These are phyloP conservation scores for Diacarnus erythraeanus DNA, from an alignment of 37 sponge, comb jelly and placozoan genomes.

Conservation along the genomic window DNA sequence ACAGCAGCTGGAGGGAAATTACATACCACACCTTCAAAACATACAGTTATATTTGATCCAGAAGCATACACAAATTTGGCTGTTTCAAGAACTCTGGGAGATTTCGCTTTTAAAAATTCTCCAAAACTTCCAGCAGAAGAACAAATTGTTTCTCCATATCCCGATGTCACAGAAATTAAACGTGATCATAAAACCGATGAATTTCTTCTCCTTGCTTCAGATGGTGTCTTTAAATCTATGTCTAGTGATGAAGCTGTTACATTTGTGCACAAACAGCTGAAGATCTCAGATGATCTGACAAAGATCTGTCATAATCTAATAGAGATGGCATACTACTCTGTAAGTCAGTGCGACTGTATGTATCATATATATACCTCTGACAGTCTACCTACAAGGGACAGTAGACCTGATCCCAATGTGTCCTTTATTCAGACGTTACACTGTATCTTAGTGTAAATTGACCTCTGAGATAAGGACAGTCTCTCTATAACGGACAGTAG, in stretches of 20 bases:
- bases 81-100: constrained; percentile 15
- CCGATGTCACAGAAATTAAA: neutral
- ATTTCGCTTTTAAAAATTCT: constrained; percentile 14
- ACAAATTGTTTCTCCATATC: constrained; percentile 9
- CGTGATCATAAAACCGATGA: constrained; percentile 6
- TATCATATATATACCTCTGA: too few species aligned
- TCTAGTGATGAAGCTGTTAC: neutral
- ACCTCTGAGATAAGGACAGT: too few species aligned
- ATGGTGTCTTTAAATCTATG: constrained; percentile 16
- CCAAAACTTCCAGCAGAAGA: neutral
- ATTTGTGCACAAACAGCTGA: constrained; percentile 8
- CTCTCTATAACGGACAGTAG: too few species aligned
- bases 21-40: constrained; percentile 18
- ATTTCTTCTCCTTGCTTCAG: constrained; percentile 22
- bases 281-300: constrained; percentile 12
- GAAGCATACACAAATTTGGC: constrained; percentile 4
- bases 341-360: too few species aligned
- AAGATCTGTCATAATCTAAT: constrained; percentile 3
- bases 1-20: constrained; percentile 17
- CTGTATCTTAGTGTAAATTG: too few species aligned
- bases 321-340: constrained; percentile 10
- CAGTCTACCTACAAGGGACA: too few species aligned
- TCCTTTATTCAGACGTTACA: too few species aligned
- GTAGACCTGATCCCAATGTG: too few species aligned
- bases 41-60: constrained; percentile 10